Evolutionary conservation across 2,113 vertebrate species (phyloP).

Genomic region (Steatornis caripensis): DNA sequence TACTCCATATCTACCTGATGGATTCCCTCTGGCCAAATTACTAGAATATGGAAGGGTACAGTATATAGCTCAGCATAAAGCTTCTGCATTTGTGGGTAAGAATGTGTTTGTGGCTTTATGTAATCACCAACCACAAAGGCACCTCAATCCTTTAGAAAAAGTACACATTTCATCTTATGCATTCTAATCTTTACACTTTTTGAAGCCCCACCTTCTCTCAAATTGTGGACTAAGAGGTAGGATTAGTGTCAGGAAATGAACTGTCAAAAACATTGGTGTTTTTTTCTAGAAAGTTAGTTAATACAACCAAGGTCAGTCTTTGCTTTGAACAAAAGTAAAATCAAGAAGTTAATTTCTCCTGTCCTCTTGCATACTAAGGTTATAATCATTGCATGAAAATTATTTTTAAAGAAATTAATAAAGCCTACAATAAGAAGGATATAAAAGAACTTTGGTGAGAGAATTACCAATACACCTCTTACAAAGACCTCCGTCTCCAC

Average conservation of each 20-base stretch:
- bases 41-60: not conserved
- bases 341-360: not conserved
- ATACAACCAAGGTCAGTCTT: not conserved
- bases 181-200: not conserved
- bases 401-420: not conserved
- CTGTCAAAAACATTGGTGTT: not conserved
- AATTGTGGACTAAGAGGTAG: not conserved
- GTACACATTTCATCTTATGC: not conserved
- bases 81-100: not conserved
- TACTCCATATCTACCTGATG: not conserved
- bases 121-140: not conserved
- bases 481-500: not conserved
- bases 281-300: not conserved
- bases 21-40: not conserved
- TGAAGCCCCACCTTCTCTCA: not conserved
- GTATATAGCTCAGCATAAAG: not conserved
- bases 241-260: not conserved
- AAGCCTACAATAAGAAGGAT: not conserved
- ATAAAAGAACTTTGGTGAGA: not conserved
- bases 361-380: not conserved
- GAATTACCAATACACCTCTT: not conserved
- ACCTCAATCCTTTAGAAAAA: not conserved
- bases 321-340: not conserved
- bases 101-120: not conserved
- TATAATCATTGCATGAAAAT: not conserved